A percentile compares a stretch with the other conserved stretches of the same genome.
phyloP scores from a whole-genome alignment of 2,113 vertebrate species.

The Damaliscus lunatus region DNA sequence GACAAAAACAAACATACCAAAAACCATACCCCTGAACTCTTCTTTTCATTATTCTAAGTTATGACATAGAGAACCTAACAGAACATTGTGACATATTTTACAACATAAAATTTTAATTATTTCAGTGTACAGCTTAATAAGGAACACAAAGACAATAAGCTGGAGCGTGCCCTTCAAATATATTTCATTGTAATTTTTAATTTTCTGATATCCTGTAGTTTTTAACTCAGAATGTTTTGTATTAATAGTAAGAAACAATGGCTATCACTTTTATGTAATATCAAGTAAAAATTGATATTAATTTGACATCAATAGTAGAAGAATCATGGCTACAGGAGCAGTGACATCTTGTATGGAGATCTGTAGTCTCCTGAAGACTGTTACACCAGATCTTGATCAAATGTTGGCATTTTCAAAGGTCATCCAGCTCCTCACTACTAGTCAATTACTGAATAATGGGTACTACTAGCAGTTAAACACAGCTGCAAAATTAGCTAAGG shows the following conservation, averaged over 20 bases:
- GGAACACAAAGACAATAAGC: neutral
- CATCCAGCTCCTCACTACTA: constrained; percentile 68
- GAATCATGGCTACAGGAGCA: constrained; percentile 51
- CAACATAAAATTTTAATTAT: neutral
- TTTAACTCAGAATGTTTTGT: neutral
- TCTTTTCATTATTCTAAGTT: neutral
- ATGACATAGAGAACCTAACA: neutral
- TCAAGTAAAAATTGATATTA: constrained; percentile 57
- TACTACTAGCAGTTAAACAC: constrained; percentile 74
- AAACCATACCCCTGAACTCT: neutral
- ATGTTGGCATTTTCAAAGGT: constrained; percentile 83
- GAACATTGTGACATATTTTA: neutral
- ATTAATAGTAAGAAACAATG: neutral
- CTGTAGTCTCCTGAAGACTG: constrained; percentile 49
- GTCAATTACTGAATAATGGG: constrained; percentile 76
- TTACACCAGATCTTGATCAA: constrained; percentile 60
- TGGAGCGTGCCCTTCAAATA: neutral
- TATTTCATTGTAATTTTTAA: neutral
- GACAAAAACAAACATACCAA: neutral
- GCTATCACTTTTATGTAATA: neutral
- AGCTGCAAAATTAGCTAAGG: constrained; percentile 68
- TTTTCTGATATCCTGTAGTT: neutral
- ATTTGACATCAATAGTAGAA: constrained; percentile 62
- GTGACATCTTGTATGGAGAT: constrained; percentile 52
- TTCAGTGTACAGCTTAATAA: neutral